Conservation (phyloP, 2,888 invertebrate genomes). For the Adineta ricciae region DNA sequence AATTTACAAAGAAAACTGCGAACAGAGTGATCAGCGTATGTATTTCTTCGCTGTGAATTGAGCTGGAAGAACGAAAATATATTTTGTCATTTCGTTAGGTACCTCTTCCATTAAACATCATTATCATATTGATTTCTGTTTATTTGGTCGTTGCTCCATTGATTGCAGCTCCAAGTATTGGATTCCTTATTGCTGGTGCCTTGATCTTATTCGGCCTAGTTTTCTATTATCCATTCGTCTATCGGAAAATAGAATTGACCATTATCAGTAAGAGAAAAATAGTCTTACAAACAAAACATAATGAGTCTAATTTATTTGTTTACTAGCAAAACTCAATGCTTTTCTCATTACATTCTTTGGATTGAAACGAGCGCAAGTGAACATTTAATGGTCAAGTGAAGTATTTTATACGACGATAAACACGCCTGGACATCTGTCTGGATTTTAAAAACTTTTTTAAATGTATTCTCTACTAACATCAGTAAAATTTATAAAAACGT, state of each 20-base stretch:
- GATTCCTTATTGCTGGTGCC: background rate
- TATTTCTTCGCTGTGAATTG: background rate
- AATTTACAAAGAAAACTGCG: background rate
- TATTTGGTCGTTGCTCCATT: background rate
- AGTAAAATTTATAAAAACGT: too few relatives aligned
- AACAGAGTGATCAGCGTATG: background rate
- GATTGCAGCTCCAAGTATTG: background rate
- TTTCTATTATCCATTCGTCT: background rate
- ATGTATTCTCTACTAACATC: too few relatives aligned
- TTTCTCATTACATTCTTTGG: background rate
- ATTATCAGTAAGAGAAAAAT: background rate
- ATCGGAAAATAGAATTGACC: background rate
- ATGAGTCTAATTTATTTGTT: background rate
- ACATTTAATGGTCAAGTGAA: background rate
- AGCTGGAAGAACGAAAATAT: too few relatives aligned
- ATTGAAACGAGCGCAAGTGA: background rate
- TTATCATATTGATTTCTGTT: background rate
- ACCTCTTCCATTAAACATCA: background rate
- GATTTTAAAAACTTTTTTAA: slow-evolving; percentile 51
- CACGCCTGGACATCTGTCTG: background rate
- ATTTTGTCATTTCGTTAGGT: background rate
- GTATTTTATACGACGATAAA: too few relatives aligned
- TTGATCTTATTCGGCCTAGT: background rate
- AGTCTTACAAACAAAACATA: too few relatives aligned
- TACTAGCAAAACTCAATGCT: background rate